These are phyloP conservation scores for Pyrrhia umbra DNA, from an alignment of 2,888 invertebrate genomes.

Conservation along the genomic window DNA sequence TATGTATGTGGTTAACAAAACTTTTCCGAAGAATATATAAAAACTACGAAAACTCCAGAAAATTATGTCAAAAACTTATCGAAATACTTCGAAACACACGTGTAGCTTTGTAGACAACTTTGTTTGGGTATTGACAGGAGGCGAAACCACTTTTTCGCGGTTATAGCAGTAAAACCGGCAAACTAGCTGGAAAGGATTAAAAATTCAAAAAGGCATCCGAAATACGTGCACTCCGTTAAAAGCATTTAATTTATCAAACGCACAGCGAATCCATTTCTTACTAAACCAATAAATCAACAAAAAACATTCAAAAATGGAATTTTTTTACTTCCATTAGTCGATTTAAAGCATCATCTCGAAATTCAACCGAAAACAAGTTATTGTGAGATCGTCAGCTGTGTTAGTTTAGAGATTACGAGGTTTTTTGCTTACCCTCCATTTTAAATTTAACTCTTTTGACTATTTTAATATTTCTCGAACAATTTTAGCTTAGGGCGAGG, in stretches of 20 bases:
- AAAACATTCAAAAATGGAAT: constrained; percentile 22
- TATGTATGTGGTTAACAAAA: no score
- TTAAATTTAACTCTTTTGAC: constrained; percentile 90
- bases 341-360: constrained; percentile 54
- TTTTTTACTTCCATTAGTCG: constrained; percentile 53
- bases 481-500: constrained; percentile 86
- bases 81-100: no score
- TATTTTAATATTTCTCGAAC: constrained; percentile 89
- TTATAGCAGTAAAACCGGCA: neutral
- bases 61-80: no score
- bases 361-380: constrained; percentile 66
- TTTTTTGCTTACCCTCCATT: constrained; percentile 83
- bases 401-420: constrained; percentile 85
- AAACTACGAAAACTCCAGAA: no score
- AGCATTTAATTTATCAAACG: constrained; percentile 42
- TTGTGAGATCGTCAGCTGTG: constrained; percentile 85
- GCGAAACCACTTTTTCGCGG: no score
- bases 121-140: no score
- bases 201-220: neutral
- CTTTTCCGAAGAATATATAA: no score
- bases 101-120: no score
- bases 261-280: constrained; percentile 51
- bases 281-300: constrained; percentile 48
- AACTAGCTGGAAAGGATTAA: neutral
- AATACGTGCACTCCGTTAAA: neutral